A percentile compares a stretch with the other conserved stretches of the same genome.
These are phyloP conservation scores for Amblyjoppa fuscipennis DNA, from an alignment of 2,888 invertebrate species.

Conservation along the genomic window DNA sequence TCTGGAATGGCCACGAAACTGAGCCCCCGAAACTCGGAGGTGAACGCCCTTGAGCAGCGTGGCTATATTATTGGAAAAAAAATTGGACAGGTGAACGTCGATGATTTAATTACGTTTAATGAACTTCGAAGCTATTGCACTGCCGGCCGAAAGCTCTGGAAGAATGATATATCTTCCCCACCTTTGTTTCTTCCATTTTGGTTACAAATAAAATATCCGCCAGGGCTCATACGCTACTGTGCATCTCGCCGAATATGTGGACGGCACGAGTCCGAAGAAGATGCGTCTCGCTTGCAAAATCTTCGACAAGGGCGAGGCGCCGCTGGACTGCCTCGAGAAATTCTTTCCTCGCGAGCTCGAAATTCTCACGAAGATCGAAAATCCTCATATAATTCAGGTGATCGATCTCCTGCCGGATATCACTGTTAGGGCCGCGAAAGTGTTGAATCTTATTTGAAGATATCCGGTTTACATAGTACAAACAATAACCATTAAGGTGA, in stretches of 20 bases:
- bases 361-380: conserved; percentile 94
- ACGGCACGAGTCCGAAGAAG: conserved; percentile 90
- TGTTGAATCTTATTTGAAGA: not conserved
- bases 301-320: conserved; percentile 95
- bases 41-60: conserved; percentile 93
- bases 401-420: not conserved
- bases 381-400: conserved; percentile 94
- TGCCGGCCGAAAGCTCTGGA: not conserved
- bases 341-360: conserved; percentile 97
- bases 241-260: conserved; percentile 93
- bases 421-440: not conserved
- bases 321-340: conserved; percentile 95
- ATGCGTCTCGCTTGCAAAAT: conserved; percentile 95
- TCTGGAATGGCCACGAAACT: conserved; percentile 90
- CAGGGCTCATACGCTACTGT: conserved; percentile 96
- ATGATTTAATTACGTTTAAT: conserved; percentile 19
- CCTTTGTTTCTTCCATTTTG: not conserved
- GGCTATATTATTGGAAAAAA: conserved; percentile 94
- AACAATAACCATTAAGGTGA: not conserved
- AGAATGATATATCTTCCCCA: not conserved
- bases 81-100: conserved; percentile 89
- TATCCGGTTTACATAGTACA: not conserved
- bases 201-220: conserved; percentile 28
- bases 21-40: conserved; percentile 93
- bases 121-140: not conserved